Evolutionary conservation across 1,140 invertebrate species (phyloP).

Genomic region (Cydia strobilella): DNA sequence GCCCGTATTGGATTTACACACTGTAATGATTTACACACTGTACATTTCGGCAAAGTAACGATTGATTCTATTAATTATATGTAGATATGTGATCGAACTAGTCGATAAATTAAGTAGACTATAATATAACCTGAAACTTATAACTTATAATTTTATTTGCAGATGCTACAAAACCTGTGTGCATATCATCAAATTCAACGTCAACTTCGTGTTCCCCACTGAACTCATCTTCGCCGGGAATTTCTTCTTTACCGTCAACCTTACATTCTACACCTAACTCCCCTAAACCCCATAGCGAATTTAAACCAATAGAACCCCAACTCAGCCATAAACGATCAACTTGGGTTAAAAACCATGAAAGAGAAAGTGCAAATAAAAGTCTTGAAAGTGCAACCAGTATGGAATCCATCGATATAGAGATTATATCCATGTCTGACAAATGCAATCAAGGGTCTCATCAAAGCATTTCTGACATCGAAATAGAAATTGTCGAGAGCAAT

Average conservation of each 20-base stretch:
- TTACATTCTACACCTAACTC: constrained; percentile 24
- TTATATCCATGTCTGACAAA: constrained; percentile 38
- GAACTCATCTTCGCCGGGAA: not conserved
- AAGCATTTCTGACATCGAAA: constrained; percentile 70
- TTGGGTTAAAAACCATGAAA: constrained; percentile 22
- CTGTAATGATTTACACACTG: too few relatives aligned
- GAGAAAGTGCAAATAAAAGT: constrained; percentile 35
- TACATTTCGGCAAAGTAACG: too few relatives aligned
- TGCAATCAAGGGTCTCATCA: constrained; percentile 55
- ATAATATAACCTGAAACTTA: too few relatives aligned
- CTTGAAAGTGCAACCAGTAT: constrained; percentile 39
- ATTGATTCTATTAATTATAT: too few relatives aligned
- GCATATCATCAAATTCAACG: constrained; percentile 12
- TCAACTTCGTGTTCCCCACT: constrained; percentile 1
- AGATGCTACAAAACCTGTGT: constrained; percentile 38
- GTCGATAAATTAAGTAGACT: too few relatives aligned
- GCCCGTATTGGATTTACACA: too few relatives aligned
- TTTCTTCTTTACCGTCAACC: constrained; percentile 31
- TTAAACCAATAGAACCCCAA: constrained; percentile 7
- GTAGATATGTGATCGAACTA: too few relatives aligned
- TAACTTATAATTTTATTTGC: constrained; percentile 27
- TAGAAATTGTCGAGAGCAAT: constrained; percentile 68
- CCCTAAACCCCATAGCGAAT: not conserved
- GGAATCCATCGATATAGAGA: constrained; percentile 47
- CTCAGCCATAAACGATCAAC: not conserved